These are phyloP conservation scores for Caenorhabditis sp. DNA, from an alignment of 2,888 invertebrate species.

Conservation along the genomic window DNA sequence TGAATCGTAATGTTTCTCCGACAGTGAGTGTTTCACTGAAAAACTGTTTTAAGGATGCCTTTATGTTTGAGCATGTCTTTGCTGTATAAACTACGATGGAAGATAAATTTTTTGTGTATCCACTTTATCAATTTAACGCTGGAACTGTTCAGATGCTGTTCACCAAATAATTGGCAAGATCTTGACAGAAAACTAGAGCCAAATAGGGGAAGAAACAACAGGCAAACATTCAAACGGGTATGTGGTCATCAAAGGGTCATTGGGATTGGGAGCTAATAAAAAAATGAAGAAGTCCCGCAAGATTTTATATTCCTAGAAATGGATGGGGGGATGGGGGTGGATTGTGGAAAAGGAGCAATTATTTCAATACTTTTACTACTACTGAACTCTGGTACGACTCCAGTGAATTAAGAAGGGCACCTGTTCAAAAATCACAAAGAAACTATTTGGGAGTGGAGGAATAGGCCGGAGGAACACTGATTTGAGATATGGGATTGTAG, in stretches of 20 bases:
- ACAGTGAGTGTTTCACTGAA: too few relatives aligned
- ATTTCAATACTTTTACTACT: background rate
- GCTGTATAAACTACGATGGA: background rate
- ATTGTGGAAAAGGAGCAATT: background rate
- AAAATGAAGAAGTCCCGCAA: background rate
- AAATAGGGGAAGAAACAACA: background rate
- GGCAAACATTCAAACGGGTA: background rate
- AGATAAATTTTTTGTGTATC: background rate
- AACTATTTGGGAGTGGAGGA: background rate
- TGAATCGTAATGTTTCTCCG: too few relatives aligned
- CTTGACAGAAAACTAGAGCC: background rate
- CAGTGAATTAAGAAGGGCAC: background rate
- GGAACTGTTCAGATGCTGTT: background rate
- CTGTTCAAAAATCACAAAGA: background rate
- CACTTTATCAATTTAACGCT: background rate
- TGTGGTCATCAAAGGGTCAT: background rate
- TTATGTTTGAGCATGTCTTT: background rate
- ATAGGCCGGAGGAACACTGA: background rate
- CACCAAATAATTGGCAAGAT: background rate
- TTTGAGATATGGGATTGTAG: conserved; percentile 1
- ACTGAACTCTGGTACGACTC: background rate
- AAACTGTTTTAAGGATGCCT: background rate
- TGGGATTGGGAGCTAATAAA: conserved; percentile 2
- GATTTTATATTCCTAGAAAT: conserved; percentile 5
- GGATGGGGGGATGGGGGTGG: background rate